Evolutionary conservation across 2,113 vertebrate species (phyloP), one percentile per base, ranked within the genome.

Genomic region (Brachionichthys hirsutus): DNA sequence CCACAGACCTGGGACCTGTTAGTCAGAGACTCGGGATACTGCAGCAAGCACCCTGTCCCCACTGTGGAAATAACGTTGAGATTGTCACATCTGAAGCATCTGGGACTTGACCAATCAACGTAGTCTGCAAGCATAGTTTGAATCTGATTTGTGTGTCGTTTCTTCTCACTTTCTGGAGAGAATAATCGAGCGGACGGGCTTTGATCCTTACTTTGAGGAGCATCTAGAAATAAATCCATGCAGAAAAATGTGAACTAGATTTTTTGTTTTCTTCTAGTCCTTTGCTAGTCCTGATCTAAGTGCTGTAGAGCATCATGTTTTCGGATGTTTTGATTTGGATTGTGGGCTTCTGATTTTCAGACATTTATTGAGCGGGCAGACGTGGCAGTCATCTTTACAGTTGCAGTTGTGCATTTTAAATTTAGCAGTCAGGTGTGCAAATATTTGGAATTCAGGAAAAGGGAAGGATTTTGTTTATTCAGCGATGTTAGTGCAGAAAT

Each of bases 21-120:
- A 54, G 63, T 62, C 63, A 84, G 67, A 70, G 80, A 80, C 83
- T 87, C 84, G 74, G 88, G 85, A 85, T 67, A 62, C 74, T 65
- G 61, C 62, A 70, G 76, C 69, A 80, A 60, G 65, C 75, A 35
- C 11, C 67, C 10, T 45, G 38, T 64, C 72, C 48, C 67, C 67
- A 20, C 35, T 13, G 3, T 70, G 76, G 60, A 75, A 59, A 41
- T 15, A 18, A 46, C 72, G 48, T 52, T 19, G 13, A 16, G 15
- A 51, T 77, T 70, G 50, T 55, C 53, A 57, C 14, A 75, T 76
- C 30, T 48, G 73, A 80, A 24, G 30, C 36, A 18, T 66, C 65
- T 66, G 16, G 56, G 45, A 74, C 60, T 52, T n/a, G 9, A 44
- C 62, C 58, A 48, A 55, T 60, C 53, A 65, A 38, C 38, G 53